Base-by-base conservation (phyloP, 2,888 invertebrate species). In the Pedicia rivosa region DNA sequence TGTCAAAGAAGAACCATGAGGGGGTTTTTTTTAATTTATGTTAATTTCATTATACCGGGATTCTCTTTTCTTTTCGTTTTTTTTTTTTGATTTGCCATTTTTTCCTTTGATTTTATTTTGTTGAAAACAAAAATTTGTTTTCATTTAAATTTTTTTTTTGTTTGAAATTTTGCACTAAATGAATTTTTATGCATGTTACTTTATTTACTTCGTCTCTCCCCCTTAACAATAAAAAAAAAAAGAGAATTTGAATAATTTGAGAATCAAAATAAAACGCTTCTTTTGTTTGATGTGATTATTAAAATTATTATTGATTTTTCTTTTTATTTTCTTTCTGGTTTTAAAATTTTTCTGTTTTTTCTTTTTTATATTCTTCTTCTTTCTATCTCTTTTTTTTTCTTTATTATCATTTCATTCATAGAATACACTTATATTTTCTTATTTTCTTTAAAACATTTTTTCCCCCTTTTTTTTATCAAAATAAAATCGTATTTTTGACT, bases 1-100 rank as follows among this genome's bases (percentile, higher is more conserved):
- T n/a, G n/a, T n/a, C n/a, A n/a, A n/a, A n/a, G n/a, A n/a, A n/a
- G n/a, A n/a, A n/a, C n/a, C n/a, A n/a, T n/a, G n/a, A n/a, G n/a
- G n/a, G n/a, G n/a, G n/a, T n/a, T n/a, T 45, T 42, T 32, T 41
- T 43, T 16, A 19, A 24, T 36, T 40, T 34, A 28, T 35, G 31
- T 42, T 36, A 41, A 41, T 46, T 41, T 44, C 28, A 6, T 13
- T 24, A 2, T 24, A 24, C 13, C 24, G 5, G 2, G 20, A 8
- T 20, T 15, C 13, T 15, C 6, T 26, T 24, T 26, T 10, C 10
- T 8, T 16, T 35, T 16, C 25, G 8, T 35, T 35, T 16, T 9
- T 35, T 32, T 4, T 7, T 15, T 10, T 22, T 32, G 10, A 25
- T 9, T 14, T 32, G 19, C 13, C 10, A 17, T 32, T 32, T 32